phyloP scores from a whole-genome alignment of 2,113 vertebrate species.

The Australoheros scitulus region DNA sequence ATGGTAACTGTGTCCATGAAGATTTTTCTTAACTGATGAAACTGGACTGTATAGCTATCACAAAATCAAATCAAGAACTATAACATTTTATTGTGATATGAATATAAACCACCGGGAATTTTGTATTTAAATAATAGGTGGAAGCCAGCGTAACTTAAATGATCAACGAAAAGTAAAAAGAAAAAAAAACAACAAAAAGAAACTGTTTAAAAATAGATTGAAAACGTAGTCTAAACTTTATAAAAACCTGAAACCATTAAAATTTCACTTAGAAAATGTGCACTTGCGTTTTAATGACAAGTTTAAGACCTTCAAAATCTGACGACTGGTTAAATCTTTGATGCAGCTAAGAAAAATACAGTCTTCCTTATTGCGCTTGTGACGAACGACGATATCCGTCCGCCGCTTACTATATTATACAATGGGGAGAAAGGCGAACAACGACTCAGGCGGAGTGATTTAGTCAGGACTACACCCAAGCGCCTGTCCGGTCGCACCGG shows the following conservation, averaged over 20 bases:
- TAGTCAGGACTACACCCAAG: slow-evolving; percentile 81
- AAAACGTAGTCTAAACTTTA: not conserved
- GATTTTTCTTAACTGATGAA: not conserved
- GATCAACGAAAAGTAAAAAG: not conserved
- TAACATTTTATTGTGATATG: fast-evolving
- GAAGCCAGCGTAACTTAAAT: not conserved
- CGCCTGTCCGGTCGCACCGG: slow-evolving; percentile 65
- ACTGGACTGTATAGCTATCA: not conserved
- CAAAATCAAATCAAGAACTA: not conserved
- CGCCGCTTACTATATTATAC: slow-evolving; percentile 51
- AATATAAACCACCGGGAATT: not conserved
- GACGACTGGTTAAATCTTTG: not conserved
- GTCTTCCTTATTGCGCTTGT: not conserved
- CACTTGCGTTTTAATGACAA: not conserved
- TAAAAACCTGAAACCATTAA: not conserved
- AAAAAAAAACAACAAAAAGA: too few relatives aligned
- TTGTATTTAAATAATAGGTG: not conserved
- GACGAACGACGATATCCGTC: slow-evolving; percentile 64
- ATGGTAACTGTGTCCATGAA: not conserved
- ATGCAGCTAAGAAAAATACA: slow-evolving; percentile 6
- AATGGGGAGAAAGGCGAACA: slow-evolving; percentile 48
- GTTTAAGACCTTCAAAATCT: not conserved
- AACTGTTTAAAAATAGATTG: too few relatives aligned
- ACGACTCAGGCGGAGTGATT: slow-evolving; percentile 79
- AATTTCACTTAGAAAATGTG: not conserved